These are phyloP conservation scores for Plecotus auritus DNA, from an alignment of 2,113 vertebrate species.

Conservation along the genomic window DNA sequence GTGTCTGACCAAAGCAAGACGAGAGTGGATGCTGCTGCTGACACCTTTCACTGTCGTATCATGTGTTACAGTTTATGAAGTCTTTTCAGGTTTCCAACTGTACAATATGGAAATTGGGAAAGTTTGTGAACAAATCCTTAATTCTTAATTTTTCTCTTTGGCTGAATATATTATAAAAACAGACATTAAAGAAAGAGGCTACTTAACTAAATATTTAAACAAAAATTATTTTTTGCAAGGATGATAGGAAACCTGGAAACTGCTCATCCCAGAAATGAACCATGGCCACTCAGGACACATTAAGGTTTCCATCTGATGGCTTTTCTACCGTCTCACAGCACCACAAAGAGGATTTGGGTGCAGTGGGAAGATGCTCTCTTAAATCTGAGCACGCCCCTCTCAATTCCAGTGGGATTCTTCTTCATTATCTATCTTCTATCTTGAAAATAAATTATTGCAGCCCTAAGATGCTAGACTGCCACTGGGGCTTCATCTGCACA, in stretches of 20 bases:
- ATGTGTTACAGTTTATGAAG: not conserved
- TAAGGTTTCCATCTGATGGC: not conserved
- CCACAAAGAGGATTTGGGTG: not conserved
- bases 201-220: not conserved
- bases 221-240: not conserved
- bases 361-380: not conserved
- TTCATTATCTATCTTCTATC: not conserved
- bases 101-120: not conserved
- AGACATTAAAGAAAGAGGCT: not conserved
- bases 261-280: not conserved
- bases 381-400: not conserved
- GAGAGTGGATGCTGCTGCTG: not conserved
- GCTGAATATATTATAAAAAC: not conserved
- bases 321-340: not conserved
- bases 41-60: not conserved
- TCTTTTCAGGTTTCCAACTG: not conserved
- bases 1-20: not conserved
- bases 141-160: slow-evolving; percentile 17
- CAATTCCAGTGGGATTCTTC: not conserved
- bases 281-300: not conserved
- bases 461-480: slow-evolving; percentile 44
- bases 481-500: slow-evolving; percentile 32
- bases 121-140: not conserved
- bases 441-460: not conserved
- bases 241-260: not conserved